Evolutionary conservation across 2,113 vertebrate genomes (phyloP).

Genomic region (Serilophus lunatus): DNA sequence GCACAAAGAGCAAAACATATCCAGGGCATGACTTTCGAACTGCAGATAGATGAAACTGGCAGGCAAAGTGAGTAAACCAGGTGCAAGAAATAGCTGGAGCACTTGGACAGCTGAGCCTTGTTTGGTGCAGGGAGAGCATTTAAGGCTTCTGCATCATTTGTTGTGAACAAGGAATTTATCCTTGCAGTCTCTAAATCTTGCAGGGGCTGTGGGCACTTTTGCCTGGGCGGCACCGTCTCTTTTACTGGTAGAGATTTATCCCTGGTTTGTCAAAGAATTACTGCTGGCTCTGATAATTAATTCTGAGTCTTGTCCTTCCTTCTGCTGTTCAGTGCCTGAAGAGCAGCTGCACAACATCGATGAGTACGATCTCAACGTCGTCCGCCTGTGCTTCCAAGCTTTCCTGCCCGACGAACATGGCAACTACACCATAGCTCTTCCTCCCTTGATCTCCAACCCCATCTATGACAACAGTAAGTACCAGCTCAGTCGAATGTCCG

Average conservation of each 20-base stretch:
- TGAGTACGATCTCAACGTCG: constrained; percentile 95
- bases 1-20: not conserved
- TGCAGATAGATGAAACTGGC: not conserved
- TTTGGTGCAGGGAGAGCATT: not conserved
- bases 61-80: not conserved
- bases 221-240: not conserved
- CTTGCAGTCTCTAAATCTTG: not conserved
- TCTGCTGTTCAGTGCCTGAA: constrained; percentile 78
- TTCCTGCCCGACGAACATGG: constrained; percentile 87
- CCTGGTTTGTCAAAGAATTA: not conserved
- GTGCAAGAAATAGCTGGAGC: not conserved
- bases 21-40: not conserved
- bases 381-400: constrained; percentile 95
- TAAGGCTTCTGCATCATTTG: not conserved
- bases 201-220: accelerated
- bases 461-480: constrained; percentile 99
- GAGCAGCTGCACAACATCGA: constrained; percentile 91
- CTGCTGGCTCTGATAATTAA: not conserved
- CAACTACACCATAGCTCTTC: constrained; percentile 78
- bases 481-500: not conserved
- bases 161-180: not conserved
- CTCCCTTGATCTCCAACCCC: constrained; percentile 91
- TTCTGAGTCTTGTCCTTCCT: not conserved
- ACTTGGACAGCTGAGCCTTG: not conserved
- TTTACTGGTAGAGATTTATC: not conserved